Base-by-base conservation (phyloP, 2,797 vertebrate genomes). In the Lagocephalus sceleratus region DNA sequence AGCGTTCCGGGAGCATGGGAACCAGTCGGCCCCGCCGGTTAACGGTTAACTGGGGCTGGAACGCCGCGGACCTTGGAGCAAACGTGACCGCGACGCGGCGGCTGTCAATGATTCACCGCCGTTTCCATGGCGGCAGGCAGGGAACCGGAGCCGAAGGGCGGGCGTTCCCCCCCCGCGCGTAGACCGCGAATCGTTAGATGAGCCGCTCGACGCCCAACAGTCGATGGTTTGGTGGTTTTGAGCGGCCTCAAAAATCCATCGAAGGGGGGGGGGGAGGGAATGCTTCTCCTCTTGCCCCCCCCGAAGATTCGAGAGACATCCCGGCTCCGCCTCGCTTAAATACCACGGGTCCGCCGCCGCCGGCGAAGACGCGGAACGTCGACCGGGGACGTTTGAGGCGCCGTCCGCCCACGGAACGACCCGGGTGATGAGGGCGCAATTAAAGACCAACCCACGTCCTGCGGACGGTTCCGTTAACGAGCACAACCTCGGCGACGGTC, bases 71-170 rank as follows among this genome's bases (percentile, higher is more conserved):
- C 72, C 75, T 17, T 81, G 87, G 85, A 87, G 66, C 39, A n/a
- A n/a, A n/a, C n/a, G n/a, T n/a, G n/a, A n/a, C n/a, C n/a, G n/a
- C n/a, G n/a, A n/a, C 79, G 72, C 75, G 41, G 50, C 62, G 67
- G 55, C 69, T 84, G 85, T 88, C 87, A 82, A 90, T 89, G 82
- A 82, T 83, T 84, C 62, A 83, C 74, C 32, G 38, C 64, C 56
- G 68, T 67, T 83, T 65, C n/a, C n/a, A n/a, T n/a, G 73, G 70
- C 64, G 73, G 83, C 61, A n/a, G n/a, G n/a, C n/a, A n/a, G n/a
- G n/a, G n/a, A n/a, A n/a, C n/a, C n/a, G n/a, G n/a, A n/a, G n/a
- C n/a, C n/a, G n/a, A n/a, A n/a, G n/a, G n/a, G n/a, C n/a, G n/a
- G n/a, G n/a, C n/a, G n/a, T n/a, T n/a, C n/a, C n/a, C n/a, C n/a